Evolutionary conservation across 92 coral and sea anemone species (phyloP), one percentile per base, ranked within the genome.

Genomic region (Porites divaricata): DNA sequence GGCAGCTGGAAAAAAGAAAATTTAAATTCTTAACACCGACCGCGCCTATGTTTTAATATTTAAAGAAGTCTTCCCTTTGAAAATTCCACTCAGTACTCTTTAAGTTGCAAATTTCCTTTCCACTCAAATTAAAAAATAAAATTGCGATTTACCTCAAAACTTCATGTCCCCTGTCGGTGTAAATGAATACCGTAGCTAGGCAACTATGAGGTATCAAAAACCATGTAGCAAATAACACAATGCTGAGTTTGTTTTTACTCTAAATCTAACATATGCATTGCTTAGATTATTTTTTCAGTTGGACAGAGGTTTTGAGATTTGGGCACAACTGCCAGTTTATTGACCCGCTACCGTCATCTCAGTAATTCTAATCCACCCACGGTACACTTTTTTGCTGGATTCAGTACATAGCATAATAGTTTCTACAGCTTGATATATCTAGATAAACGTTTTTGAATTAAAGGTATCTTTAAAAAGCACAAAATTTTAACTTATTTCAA

Each of bases 11-110:
- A 80, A 65, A 67, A 67, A 0, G 56, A 35, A 35, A 80, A 80
- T 80, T 80, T 11, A 28, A 80, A 80, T 67, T 21, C 58, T 14
- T 53, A 41, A 80, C 54, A 23, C 58, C 41, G 15, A 58, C 85
- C 85, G 85, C 85, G 58, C 76, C 85, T 67, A 67, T 53, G 21
- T 79, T 79, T 67, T 67, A 79, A 67, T 79, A 79, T 79, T 79
- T 53, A 79, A 79, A 67, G 50, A 23, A 53, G 6, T 57, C 25
- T 57, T 56, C 35, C 1, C 56, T 80, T 80, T 28, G 49, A 57
- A 69, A 52, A 69, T 28, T 1, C 35, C 51, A 68, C 54, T 57
- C 25, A 35, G 45, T 35, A 35, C 45, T 35, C 45, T 35, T 35
- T 35, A 35, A 35, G 45, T 35, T 35, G 45, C 45, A 35, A 35